Conservation (phyloP, 1,140 invertebrate species). For the Augochlora pura region DNA sequence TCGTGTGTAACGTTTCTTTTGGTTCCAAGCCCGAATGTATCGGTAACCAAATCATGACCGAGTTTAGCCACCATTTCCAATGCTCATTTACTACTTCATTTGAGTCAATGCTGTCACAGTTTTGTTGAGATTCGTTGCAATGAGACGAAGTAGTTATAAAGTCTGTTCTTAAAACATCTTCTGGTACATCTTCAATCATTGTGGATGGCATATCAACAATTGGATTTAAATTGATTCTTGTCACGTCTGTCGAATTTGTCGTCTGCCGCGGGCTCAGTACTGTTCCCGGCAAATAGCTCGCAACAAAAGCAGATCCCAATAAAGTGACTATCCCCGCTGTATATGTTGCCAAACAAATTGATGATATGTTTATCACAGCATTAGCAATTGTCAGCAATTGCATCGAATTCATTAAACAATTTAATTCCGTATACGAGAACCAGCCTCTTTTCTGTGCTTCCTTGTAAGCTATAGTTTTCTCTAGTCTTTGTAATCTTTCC, state of each 20-base stretch:
- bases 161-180: conserved; percentile 47
- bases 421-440: conserved; percentile 92
- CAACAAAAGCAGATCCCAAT: conserved; percentile 85
- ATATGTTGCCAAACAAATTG: conserved; percentile 86
- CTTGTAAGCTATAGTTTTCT: conserved; percentile 85
- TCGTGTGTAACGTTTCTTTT: conserved; percentile 9
- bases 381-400: conserved; percentile 80
- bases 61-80: conserved; percentile 80
- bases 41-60: conserved; percentile 78
- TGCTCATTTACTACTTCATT: conserved; percentile 35
- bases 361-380: conserved; percentile 83
- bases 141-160: conserved; percentile 27
- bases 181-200: conserved; percentile 22
- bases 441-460: conserved; percentile 89
- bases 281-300: conserved; percentile 82
- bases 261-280: conserved; percentile 49
- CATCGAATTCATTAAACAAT: conserved; percentile 82
- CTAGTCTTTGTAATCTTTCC: conserved; percentile 84
- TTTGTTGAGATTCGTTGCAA: conserved; percentile 44
- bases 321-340: conserved; percentile 86
- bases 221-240: conserved; percentile 37
- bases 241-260: conserved; percentile 21
- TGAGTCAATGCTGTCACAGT: conserved; percentile 15
- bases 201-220: conserved; percentile 20
- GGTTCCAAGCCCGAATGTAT: conserved; percentile 67